A percentile compares a stretch with the other conserved stretches of the same genome.
These are phyloP conservation scores for Drosophila kurseongensis DNA, from an alignment of 1,140 invertebrate genomes.

Conservation along the genomic window DNA sequence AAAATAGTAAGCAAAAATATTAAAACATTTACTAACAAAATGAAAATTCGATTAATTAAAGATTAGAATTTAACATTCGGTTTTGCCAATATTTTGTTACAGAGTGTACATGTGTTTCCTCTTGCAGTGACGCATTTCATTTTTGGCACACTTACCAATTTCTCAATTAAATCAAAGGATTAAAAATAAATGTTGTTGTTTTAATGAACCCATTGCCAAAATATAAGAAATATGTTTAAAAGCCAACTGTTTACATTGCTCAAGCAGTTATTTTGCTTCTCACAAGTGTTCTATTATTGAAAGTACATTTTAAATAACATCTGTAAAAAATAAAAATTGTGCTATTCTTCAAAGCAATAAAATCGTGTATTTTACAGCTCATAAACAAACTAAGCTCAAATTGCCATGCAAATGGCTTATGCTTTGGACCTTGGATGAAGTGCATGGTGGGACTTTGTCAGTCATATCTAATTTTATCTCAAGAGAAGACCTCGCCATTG, in stretches of 20 bases:
- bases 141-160: constrained; percentile 38
- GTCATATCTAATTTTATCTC: constrained; percentile 1
- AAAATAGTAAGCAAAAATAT: not conserved
- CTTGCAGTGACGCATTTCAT: constrained; percentile 13
- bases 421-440: constrained; percentile 28
- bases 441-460: constrained; percentile 24
- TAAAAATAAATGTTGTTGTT: constrained; percentile 8
- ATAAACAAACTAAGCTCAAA: constrained; percentile 20
- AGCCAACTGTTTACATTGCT: not conserved
- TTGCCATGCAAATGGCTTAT: constrained; percentile 38
- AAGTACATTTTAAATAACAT: not conserved
- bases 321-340: constrained; percentile 5
- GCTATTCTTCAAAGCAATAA: not conserved
- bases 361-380: constrained; percentile 7
- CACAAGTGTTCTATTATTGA: not conserved
- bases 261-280: not conserved
- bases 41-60: not conserved
- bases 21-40: too few relatives aligned
- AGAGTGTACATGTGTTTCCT: not conserved
- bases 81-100: not conserved
- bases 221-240: constrained; percentile 13
- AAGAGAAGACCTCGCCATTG: constrained; percentile 45
- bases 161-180: constrained; percentile 10
- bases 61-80: not conserved
- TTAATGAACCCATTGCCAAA: constrained; percentile 25